Conservation (phyloP, 2,113 vertebrate species). For the Muntiacus reevesi region DNA sequence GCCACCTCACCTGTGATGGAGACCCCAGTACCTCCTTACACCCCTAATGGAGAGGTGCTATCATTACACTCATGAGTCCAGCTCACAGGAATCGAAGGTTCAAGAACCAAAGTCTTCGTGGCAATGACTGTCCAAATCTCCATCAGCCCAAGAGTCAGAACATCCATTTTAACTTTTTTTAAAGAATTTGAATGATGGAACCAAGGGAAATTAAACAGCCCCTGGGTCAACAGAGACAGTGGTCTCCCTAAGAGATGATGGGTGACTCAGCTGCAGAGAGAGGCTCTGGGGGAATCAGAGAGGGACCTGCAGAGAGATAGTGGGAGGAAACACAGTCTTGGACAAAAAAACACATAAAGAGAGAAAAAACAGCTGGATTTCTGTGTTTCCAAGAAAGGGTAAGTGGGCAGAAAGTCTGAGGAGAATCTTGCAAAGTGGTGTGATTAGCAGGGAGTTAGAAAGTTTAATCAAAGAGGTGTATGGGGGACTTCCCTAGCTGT, state of each 20-base stretch:
- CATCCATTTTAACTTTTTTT: neutral
- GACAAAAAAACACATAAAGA: neutral
- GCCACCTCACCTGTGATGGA: neutral
- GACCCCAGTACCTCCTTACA: too few relatives aligned
- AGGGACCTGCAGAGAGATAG: neutral
- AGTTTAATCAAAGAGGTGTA: neutral
- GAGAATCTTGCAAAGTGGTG: accelerated
- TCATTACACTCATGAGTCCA: neutral
- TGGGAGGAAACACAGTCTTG: neutral
- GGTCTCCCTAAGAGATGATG: neutral
- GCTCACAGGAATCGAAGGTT: neutral
- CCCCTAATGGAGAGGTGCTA: neutral
- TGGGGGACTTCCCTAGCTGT: accelerated
- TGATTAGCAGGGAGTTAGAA: neutral
- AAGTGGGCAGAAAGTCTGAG: neutral
- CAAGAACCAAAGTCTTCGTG: neutral
- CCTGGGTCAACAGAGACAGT: neutral
- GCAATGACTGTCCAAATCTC: neutral
- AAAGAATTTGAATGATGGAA: neutral
- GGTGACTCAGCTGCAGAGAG: neutral
- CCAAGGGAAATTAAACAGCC: neutral
- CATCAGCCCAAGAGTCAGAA: neutral
- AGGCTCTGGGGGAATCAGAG: neutral
- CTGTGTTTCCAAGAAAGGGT: neutral
- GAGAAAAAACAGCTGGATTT: neutral